phyloP scores from a whole-genome alignment of 2,888 invertebrate species.

The Neria commutata region DNA sequence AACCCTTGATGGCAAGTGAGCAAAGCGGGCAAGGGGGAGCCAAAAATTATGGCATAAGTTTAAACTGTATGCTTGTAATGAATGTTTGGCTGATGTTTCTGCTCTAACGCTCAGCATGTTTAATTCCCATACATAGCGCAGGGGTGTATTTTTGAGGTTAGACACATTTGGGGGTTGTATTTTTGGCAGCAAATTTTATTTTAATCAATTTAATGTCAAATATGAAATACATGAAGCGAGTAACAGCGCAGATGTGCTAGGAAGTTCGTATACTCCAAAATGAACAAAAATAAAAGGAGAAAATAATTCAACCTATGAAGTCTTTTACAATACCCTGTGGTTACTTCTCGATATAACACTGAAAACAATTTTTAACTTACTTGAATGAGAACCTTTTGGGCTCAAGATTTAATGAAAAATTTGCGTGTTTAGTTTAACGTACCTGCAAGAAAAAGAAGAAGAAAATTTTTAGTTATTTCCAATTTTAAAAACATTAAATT shows the following conservation, averaged over 20 bases:
- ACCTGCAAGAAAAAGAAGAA: constrained; percentile 39
- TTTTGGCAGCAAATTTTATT: no score
- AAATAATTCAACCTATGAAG: background rate
- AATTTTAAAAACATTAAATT: no score
- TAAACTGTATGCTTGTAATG: background rate
- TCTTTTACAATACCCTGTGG: no score
- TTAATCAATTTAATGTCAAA: no score
- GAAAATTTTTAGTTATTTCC: constrained; percentile 41
- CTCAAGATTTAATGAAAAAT: constrained; percentile 20
- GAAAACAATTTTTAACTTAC: no score
- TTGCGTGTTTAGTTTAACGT: constrained; percentile 36
- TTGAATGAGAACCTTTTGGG: no score
- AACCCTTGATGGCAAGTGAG: background rate
- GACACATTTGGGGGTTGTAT: no score
- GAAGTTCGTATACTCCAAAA: no score
- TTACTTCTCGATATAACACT: no score
- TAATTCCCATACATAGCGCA: no score
- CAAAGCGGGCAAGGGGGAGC: background rate
- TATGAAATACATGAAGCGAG: no score
- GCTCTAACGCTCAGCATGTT: background rate
- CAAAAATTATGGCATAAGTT: constrained; percentile 2
- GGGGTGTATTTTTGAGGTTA: background rate
- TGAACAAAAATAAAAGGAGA: background rate
- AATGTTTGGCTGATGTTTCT: background rate
- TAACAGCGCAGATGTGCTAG: no score